A percentile compares a stretch with the other conserved stretches of the same genome.
Conservation (phyloP, 2,113 vertebrate genomes). For the Oreochromis aureus region DNA sequence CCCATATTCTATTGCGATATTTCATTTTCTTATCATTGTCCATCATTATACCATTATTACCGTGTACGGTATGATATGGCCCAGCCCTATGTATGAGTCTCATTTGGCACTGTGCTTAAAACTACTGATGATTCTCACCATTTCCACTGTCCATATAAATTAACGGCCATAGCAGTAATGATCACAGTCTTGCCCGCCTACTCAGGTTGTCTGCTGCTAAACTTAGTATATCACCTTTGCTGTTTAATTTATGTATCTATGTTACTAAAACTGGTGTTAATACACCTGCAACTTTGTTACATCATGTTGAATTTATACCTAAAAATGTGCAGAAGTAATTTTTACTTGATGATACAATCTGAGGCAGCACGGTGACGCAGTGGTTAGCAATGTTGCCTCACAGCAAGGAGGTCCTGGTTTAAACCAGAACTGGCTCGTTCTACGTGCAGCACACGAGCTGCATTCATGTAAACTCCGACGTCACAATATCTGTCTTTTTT, state of each 20-base stretch:
- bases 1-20: no score
- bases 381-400: background rate
- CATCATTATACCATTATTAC: no score
- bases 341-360: background rate
- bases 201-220: background rate
- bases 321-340: background rate
- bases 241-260: background rate
- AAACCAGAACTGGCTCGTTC: background rate
- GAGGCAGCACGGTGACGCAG: background rate
- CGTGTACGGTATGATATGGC: no score
- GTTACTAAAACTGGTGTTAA: background rate
- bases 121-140: background rate
- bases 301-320: background rate
- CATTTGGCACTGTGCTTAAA: background rate
- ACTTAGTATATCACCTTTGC: background rate
- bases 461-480: background rate
- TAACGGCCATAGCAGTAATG: rapidly evolving
- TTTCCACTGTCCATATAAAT: background rate
- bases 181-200: background rate
- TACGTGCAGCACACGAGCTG: background rate
- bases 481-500: background rate
- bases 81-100: background rate
- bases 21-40: no score
- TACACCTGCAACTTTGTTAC: background rate
- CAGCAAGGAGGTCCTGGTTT: background rate